phyloP scores from a whole-genome alignment of 2,888 invertebrate genomes.

The Drosophila quinaria region DNA sequence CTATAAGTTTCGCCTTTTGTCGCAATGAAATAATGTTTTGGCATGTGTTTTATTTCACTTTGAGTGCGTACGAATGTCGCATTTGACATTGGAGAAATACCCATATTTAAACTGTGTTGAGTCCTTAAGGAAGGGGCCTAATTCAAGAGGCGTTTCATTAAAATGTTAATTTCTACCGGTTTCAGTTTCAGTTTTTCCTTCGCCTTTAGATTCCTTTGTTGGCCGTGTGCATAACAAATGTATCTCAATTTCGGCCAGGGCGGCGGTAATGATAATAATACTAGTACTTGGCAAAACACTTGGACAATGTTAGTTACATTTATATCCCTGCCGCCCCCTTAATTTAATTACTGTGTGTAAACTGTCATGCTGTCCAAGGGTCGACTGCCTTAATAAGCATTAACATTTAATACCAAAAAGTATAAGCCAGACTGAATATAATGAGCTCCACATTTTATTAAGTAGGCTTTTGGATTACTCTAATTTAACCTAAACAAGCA shows the following conservation, averaged over 20 bases:
- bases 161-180: slow-evolving; percentile 48
- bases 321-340: slow-evolving; percentile 11
- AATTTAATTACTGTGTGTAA: background rate
- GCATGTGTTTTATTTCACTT: no score
- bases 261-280: slow-evolving; percentile 45
- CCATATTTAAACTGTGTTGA: background rate
- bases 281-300: slow-evolving; percentile 9
- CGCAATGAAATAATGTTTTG: no score
- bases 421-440: background rate
- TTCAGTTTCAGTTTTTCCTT: background rate
- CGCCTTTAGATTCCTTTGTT: slow-evolving; percentile 12
- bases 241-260: slow-evolving; percentile 28
- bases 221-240: slow-evolving; percentile 39
- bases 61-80: no score
- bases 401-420: background rate
- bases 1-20: no score
- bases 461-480: background rate
- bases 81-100: no score
- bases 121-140: background rate
- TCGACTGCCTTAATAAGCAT: slow-evolving; percentile 9
- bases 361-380: background rate
- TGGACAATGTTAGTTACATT: slow-evolving; percentile 27
- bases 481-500: background rate
- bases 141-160: slow-evolving; percentile 26
- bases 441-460: background rate